Percentiles rank a stretch among this genome's conserved stretches.
phyloP scores from a whole-genome alignment of 2,888 invertebrate genomes.

The Netelia melanura region DNA sequence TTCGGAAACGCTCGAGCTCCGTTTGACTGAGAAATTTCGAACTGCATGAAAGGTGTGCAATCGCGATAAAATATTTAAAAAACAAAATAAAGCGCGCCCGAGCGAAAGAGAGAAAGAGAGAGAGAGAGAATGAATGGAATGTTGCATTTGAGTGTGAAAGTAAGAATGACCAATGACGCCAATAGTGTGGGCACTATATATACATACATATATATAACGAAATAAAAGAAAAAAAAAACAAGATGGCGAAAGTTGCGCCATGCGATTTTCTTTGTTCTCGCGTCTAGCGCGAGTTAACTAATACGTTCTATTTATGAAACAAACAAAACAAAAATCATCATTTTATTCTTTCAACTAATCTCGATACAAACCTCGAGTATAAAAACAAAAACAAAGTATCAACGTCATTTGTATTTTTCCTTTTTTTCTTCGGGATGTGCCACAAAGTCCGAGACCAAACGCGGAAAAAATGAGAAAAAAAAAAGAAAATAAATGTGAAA shows the following conservation, averaged over 20 bases:
- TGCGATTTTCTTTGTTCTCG: slow-evolving; percentile 52
- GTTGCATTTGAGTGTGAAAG: slow-evolving; percentile 32
- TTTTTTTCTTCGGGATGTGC: slow-evolving; percentile 66
- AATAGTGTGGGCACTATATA: slow-evolving; percentile 44
- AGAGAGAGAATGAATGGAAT: background rate
- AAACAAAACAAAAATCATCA: background rate
- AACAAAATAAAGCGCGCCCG: slow-evolving; percentile 22
- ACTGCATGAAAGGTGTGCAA: slow-evolving; percentile 42
- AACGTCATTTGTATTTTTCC: slow-evolving; percentile 7
- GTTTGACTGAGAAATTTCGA: slow-evolving; percentile 50
- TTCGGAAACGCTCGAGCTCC: slow-evolving; percentile 35
- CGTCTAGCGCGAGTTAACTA: slow-evolving; percentile 52
- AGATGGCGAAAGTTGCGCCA: slow-evolving; percentile 23
- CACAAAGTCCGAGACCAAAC: slow-evolving; percentile 63
- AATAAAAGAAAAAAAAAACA: slow-evolving; percentile 14
- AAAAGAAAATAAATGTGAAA: slow-evolving; percentile 30
- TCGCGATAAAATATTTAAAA: slow-evolving; percentile 27
- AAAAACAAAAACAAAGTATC: background rate
- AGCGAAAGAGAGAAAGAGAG: background rate
- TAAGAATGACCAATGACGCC: slow-evolving; percentile 61
- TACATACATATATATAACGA: slow-evolving; percentile 17
- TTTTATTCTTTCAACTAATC: background rate
- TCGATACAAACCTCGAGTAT: slow-evolving; percentile 6
- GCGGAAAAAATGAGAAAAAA: slow-evolving; percentile 10
- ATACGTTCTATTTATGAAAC: slow-evolving; percentile 24